Conservation (phyloP, 2,888 invertebrate genomes). For the Leptura quadrifasciata region DNA sequence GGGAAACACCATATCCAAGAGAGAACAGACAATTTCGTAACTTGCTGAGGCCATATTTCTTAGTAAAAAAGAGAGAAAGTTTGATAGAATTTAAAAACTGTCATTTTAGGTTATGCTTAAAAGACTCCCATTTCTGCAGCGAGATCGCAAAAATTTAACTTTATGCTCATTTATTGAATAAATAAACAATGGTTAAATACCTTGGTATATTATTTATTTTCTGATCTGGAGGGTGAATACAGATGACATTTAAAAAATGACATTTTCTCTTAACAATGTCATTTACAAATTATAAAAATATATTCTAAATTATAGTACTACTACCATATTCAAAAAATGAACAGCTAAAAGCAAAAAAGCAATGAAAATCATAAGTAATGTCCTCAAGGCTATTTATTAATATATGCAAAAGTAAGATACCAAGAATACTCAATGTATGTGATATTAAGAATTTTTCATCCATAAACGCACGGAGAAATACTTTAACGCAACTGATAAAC, state of each 20-base stretch:
- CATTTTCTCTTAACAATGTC: not conserved
- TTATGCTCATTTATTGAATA: too few species aligned
- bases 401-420: not conserved
- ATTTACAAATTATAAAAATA: not conserved
- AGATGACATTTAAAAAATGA: not conserved
- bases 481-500: not conserved
- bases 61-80: too few species aligned
- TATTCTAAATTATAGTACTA: not conserved
- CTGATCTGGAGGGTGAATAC: too few species aligned
- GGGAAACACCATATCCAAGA: too few species aligned
- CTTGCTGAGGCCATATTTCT: too few species aligned
- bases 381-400: slow-evolving; percentile 10
- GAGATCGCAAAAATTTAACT: too few species aligned
- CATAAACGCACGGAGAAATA: not conserved
- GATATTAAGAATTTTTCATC: not conserved
- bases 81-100: too few species aligned
- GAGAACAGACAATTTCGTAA: too few species aligned
- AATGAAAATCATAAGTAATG: slow-evolving; percentile 20
- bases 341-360: not conserved
- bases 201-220: too few species aligned
- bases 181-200: too few species aligned
- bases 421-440: not conserved
- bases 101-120: too few species aligned
- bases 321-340: slow-evolving; percentile 12
- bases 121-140: too few species aligned